phyloP scores from a whole-genome alignment of 2,113 vertebrate genomes.

The Carassius carassius region DNA sequence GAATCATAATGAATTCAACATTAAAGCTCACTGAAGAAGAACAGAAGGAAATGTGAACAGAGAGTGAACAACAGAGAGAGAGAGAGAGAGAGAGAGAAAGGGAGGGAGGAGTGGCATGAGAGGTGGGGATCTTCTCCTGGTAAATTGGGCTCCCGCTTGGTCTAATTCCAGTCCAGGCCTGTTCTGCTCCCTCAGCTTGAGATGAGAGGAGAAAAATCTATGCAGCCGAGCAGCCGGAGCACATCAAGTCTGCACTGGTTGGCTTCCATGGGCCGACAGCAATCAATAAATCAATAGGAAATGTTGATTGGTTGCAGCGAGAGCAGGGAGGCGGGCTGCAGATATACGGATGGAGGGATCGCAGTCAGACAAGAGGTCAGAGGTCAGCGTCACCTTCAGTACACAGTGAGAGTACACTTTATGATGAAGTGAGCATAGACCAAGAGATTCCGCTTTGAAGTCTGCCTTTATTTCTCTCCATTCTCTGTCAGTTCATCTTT shows the following conservation, averaged over 20 bases:
- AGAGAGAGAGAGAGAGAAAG: constrained; percentile 42
- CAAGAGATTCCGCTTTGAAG: constrained; percentile 53
- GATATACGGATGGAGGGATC: constrained; percentile 87
- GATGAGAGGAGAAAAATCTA: constrained; percentile 85
- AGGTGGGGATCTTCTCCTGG: constrained; percentile 68
- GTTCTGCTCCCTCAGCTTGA: constrained; percentile 75
- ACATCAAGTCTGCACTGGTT: constrained; percentile 83
- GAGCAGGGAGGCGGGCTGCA: constrained; percentile 88
- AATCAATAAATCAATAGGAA: constrained; percentile 98
- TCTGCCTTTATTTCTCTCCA: constrained; percentile 52
- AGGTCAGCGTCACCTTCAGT: constrained; percentile 84
- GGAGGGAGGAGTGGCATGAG: constrained; percentile 36
- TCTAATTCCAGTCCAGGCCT: constrained; percentile 86
- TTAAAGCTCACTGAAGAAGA: not conserved
- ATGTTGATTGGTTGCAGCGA: constrained; percentile 94
- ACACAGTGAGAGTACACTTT: constrained; percentile 75
- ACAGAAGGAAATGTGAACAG: constrained; percentile 20
- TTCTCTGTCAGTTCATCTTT: constrained; percentile 39
- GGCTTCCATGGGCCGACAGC: constrained; percentile 91
- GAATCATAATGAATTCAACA: not conserved
- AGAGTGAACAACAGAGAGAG: not conserved
- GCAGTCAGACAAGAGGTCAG: constrained; percentile 79
- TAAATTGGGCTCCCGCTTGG: constrained; percentile 86
- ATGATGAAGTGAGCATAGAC: constrained; percentile 76
- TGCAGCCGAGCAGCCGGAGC: constrained; percentile 80